Percentiles rank a stretch among this genome's conserved stretches.
Evolutionary conservation across 2,797 vertebrate genomes (phyloP).

Genomic region (Aphelocoma californica): DNA sequence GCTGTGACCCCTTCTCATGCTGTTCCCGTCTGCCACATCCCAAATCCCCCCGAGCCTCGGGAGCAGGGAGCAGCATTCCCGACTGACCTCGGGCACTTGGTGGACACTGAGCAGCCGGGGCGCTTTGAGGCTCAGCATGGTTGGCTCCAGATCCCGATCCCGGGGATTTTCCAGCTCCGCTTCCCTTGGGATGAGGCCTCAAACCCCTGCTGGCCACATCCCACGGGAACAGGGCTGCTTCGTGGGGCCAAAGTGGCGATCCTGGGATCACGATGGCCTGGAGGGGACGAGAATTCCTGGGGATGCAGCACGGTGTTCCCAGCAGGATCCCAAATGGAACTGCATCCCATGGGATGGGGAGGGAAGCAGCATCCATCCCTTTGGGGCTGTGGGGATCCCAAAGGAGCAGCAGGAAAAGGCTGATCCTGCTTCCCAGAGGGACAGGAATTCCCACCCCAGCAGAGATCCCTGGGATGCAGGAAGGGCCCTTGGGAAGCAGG

Average conservation of each 20-base stretch:
- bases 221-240: rapidly evolving
- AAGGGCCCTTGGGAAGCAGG: rapidly evolving
- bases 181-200: neutral
- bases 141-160: neutral
- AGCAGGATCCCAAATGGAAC: rapidly evolving
- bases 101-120: slow-evolving; percentile 84
- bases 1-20: rapidly evolving
- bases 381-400: neutral
- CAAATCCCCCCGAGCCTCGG: rapidly evolving
- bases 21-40: neutral
- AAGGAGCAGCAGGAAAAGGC: neutral
- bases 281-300: rapidly evolving
- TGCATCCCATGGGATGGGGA: neutral
- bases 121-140: slow-evolving; percentile 83
- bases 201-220: neutral
- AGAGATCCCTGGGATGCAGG: neutral
- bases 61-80: neutral
- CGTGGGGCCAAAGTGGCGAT: rapidly evolving
- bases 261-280: neutral
- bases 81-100: slow-evolving; percentile 90
- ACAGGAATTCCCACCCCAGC: neutral
- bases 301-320: neutral
- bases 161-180: rapidly evolving
- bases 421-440: neutral
- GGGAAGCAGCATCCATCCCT: rapidly evolving